Percentiles rank a stretch among this genome's conserved stretches.
These are phyloP conservation scores for Physocephala rufipes DNA, from an alignment of 2,888 invertebrate genomes.

Conservation along the genomic window DNA sequence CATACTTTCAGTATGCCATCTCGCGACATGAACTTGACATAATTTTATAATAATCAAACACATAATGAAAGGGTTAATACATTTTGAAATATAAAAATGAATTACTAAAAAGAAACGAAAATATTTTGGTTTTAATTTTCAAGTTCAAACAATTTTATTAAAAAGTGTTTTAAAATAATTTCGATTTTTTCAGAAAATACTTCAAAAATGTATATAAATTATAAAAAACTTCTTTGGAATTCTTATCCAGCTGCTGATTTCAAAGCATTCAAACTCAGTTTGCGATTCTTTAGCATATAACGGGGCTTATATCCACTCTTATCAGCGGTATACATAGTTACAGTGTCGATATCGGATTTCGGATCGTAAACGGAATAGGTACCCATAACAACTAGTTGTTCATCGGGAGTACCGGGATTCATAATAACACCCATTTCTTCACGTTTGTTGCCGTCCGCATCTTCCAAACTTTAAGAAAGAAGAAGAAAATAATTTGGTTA, in stretches of 20 bases:
- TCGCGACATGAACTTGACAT: conserved; percentile 1
- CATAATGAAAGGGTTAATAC: neutral
- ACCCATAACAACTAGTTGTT: conserved; percentile 63
- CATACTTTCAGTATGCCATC: too few species aligned
- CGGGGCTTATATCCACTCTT: conserved; percentile 63
- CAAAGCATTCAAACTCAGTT: conserved; percentile 53
- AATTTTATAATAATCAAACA: neutral
- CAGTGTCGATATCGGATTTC: conserved; percentile 58
- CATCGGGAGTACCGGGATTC: conserved; percentile 61
- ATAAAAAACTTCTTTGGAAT: too few species aligned
- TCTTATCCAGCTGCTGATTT: conserved; percentile 57
- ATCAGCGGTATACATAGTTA: conserved; percentile 65
- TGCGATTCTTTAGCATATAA: conserved; percentile 59
- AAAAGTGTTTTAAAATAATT: too few species aligned
- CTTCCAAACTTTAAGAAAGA: conserved; percentile 52
- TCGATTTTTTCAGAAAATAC: too few species aligned
- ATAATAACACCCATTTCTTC: conserved; percentile 62
- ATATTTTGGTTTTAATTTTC: too few species aligned
- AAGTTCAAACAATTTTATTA: too few species aligned
- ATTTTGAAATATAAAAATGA: neutral
- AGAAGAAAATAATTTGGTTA: neutral
- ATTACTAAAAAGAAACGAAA: neutral
- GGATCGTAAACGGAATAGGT: conserved; percentile 57
- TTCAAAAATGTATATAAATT: too few species aligned
- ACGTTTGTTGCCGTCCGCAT: conserved; percentile 61